Base-by-base conservation (phyloP, 2,797 vertebrate species). In the Huso huso region DNA sequence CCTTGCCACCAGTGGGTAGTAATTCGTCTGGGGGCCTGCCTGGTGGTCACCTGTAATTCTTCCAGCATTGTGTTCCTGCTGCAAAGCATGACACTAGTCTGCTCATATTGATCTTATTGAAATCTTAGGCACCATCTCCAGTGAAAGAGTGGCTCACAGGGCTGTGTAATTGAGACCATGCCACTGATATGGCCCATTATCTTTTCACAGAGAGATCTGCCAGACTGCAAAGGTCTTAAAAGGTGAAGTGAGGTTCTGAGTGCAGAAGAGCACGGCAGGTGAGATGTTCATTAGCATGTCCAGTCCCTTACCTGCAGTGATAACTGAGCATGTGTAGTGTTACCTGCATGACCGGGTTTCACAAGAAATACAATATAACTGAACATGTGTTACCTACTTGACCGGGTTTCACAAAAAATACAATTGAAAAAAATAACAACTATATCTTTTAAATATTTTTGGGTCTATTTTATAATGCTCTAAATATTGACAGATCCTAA, bases 31-130 rank as follows among this genome's bases (percentile, higher is more conserved):
- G 8, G 11, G 12, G 12, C 55, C 3, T 6, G 15, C 3, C 12
- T 58, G 55, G 15, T 58, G 64, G 6, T 51, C 51, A 10, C 51
- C 9, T 3, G 51, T 11, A n/a, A 7, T 37, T 13, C 13, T 10
- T 2, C 63, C 9, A 67, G 69, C 72, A 61, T n/a, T 51, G 10
- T 48, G 70, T 72, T 37, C 37, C 37, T 11, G 66, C 74, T 5
- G 70, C 73, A 23, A 63, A 58, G 61, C 61, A 13, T 50, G 11
- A 48, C 77, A 75, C 81, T 79, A 37, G 81, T 86, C 81, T 80
- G 80, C 75, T 48, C 48, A 84, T 83, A 87, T 87, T 88, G 85
- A 88, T 88, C 87, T 85, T 78, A 84, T 81, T 86, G 83, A 79
- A 74, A 79, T 82, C 82, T 78, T 84, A 85, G 83, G 84, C 85